Base-by-base conservation (phyloP, 2,888 invertebrate species). In the Junonia oenone region DNA sequence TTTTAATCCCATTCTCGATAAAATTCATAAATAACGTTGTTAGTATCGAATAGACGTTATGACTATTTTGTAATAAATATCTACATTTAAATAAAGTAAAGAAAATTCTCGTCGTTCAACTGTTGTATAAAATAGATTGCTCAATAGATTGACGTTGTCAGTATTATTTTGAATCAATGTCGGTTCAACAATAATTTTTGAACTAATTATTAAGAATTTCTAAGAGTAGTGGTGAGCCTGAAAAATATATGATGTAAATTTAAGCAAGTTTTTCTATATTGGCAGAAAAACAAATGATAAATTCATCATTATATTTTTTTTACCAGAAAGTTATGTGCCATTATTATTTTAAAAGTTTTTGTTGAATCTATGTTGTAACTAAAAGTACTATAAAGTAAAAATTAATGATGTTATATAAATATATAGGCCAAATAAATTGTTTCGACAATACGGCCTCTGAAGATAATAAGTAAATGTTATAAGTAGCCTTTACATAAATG, bases 61-160 rank as follows among this genome's bases (percentile, higher is more conserved):
- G 35, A 56, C 35, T 48, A 56, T 35, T 52, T 40, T 56, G 49
- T 57, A 57, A 51, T 37, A 45, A 51, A 40, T 38, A n/a, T n/a
- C n/a, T n/a, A 33, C 4, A 19, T 47, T 46, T 19, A 45, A 26
- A 13, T 54, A 55, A 55, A 43, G 29, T 51, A 14, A 29, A 26
- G 27, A 49, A 31, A 45, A 55, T 15, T 22, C 22, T 29, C 35
- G 22, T 22, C 50, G 45, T 50, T 50, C 27, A 45, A 35, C 14
- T 38, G 45, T 46, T n/a, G n/a, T 31, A 27, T 50, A 27, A 38
- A 53, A 26, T 43, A 52, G 55, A 55, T 55, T 55, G 60, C 60
- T 60, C 60, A 60, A 61, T 61, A 31, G 45, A 29, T 35, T 37
- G 35, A 55, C 48, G 51, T 49, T 51, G 54, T 48, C 56, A 54